phyloP scores from a whole-genome alignment of 1,140 invertebrate species.

The Spodoptera litura region DNA sequence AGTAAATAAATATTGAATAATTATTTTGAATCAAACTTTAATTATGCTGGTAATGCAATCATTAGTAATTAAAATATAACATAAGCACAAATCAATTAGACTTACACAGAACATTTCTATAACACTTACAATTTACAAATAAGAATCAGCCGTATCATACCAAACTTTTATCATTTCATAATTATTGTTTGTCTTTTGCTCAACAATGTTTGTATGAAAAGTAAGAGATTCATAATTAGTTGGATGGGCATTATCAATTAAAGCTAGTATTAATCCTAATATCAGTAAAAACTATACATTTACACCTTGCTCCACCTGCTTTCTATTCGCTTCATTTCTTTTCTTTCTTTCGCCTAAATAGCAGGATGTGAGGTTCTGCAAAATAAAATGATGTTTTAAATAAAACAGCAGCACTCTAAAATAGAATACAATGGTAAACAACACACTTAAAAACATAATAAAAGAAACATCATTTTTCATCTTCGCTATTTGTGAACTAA shows the following conservation, averaged over 20 bases:
- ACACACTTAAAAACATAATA: neutral
- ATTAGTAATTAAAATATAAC: too few relatives aligned
- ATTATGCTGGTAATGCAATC: too few relatives aligned
- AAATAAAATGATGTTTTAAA: conserved; percentile 57
- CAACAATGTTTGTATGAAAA: neutral
- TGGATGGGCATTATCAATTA: conserved; percentile 50
- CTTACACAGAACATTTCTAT: too few relatives aligned
- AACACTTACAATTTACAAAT: neutral
- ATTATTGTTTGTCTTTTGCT: neutral
- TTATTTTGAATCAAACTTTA: too few relatives aligned
- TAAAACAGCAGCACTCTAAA: too few relatives aligned
- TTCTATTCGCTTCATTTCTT: conserved; percentile 66
- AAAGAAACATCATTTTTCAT: neutral
- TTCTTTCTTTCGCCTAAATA: conserved; percentile 89
- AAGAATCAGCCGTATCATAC: neutral
- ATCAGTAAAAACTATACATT: conserved; percentile 44
- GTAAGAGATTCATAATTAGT: conserved; percentile 19
- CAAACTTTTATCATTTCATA: neutral
- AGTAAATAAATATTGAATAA: too few relatives aligned
- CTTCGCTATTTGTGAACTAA: too few relatives aligned
- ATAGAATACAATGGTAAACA: neutral
- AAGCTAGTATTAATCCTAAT: conserved; percentile 56
- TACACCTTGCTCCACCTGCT: conserved; percentile 27
- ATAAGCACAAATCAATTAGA: too few relatives aligned
- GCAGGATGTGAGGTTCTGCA: conserved; percentile 89